Conservation (phyloP, 2,797 vertebrate genomes). For the Myotis pilosus region DNA sequence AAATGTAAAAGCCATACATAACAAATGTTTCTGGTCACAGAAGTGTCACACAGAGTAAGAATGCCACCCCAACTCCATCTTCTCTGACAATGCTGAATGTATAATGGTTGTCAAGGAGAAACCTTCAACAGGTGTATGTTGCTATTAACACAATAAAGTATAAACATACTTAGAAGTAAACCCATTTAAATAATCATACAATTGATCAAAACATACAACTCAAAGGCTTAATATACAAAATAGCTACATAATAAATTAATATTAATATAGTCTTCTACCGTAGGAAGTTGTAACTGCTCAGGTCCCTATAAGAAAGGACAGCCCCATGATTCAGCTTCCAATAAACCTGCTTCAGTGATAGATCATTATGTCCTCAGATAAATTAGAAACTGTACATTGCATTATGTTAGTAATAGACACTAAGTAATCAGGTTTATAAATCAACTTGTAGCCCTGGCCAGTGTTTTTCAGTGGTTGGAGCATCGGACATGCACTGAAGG, state of each 20-base stretch:
- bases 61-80: neutral
- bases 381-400: neutral
- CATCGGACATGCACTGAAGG: too few relatives aligned
- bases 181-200: conserved; percentile 44
- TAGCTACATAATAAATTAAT: conserved; percentile 37
- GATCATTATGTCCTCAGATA: neutral
- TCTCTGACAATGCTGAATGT: conserved; percentile 5
- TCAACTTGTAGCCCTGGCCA: neutral
- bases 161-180: conserved; percentile 51
- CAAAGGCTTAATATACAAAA: conserved; percentile 45
- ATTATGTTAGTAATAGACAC: conserved; percentile 10
- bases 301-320: neutral
- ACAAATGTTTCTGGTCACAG: neutral
- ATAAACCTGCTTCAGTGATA: conserved; percentile 21
- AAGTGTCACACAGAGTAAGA: conserved; percentile 30
- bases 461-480: too few relatives aligned
- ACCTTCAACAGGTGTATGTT: neutral
- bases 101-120: neutral
- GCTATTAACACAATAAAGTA: conserved; percentile 32
- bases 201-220: conserved; percentile 28
- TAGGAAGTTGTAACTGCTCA: neutral
- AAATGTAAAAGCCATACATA: conserved; percentile 3
- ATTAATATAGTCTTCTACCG: neutral
- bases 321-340: conserved; percentile 26
- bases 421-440: conserved; percentile 40